Conservation (phyloP, 2,113 vertebrate species). For the Synodontis membranacea region DNA sequence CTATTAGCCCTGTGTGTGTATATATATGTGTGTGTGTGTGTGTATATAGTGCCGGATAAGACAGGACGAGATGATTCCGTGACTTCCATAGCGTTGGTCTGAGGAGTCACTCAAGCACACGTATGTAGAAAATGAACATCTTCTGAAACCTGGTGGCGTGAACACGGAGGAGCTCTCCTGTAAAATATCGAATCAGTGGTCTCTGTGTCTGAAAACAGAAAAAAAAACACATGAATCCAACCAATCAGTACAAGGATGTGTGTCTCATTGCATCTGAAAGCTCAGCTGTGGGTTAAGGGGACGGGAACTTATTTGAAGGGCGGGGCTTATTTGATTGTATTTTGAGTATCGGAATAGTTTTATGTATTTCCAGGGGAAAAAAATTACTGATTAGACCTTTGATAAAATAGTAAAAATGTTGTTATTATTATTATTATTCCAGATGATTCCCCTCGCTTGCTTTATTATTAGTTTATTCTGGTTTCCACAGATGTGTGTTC, state of each 20-base stretch:
- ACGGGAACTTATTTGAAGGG: not conserved
- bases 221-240: not conserved
- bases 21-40: too few relatives aligned
- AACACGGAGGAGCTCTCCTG: not conserved
- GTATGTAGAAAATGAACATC: not conserved
- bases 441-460: not conserved
- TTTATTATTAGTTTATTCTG: not conserved
- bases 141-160: not conserved
- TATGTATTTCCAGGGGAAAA: not conserved
- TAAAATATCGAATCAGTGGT: not conserved
- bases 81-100: too few relatives aligned
- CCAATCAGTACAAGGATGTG: not conserved
- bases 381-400: too few relatives aligned
- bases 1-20: too few relatives aligned
- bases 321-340: not conserved
- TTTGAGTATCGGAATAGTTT: not conserved
- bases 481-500: slow-evolving; percentile 1
- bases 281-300: not conserved
- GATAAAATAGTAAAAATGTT: too few relatives aligned
- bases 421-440: not conserved
- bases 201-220: not conserved
- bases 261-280: not conserved
- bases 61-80: too few relatives aligned
- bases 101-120: too few relatives aligned
- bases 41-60: too few relatives aligned